Evolutionary conservation across 2,113 vertebrate species (phyloP).

Genomic region (Axis porcinus): DNA sequence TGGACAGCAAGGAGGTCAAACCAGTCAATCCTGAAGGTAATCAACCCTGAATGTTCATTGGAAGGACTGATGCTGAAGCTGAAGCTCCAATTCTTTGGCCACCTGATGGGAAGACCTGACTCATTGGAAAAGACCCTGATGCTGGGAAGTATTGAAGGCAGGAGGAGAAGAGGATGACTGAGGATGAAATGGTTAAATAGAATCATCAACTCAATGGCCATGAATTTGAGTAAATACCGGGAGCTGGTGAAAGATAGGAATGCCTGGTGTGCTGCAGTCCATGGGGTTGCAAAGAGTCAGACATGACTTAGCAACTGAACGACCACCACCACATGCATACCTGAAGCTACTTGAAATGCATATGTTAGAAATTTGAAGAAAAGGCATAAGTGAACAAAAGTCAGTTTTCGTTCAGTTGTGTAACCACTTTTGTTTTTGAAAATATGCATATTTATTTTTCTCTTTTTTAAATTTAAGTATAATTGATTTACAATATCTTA

Average conservation of each 20-base stretch:
- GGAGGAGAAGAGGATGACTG: not conserved
- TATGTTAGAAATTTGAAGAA: not conserved
- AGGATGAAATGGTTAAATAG: not conserved
- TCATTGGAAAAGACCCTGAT: not conserved
- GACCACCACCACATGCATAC: not conserved
- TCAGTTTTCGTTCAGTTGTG: not conserved
- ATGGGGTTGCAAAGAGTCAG: not conserved
- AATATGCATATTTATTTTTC: not conserved
- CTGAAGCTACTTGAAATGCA: not conserved
- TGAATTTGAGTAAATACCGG: not conserved
- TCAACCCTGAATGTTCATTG: not conserved
- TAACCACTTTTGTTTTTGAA: not conserved
- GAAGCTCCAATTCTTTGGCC: not conserved
- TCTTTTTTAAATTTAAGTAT: not conserved
- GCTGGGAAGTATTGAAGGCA: not conserved
- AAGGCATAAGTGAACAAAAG: not conserved
- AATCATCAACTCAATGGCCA: not conserved
- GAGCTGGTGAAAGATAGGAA: not conserved
- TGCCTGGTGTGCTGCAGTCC: not conserved
- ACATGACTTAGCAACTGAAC: not conserved
- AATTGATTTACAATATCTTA: not conserved
- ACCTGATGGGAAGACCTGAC: not conserved
- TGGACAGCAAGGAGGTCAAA: not conserved
- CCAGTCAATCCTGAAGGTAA: not conserved
- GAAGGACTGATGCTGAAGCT: not conserved